A percentile compares a stretch with the other conserved stretches of the same genome.
Conservation (phyloP, 2,888 invertebrate species). For the Autographa pulchrina region DNA sequence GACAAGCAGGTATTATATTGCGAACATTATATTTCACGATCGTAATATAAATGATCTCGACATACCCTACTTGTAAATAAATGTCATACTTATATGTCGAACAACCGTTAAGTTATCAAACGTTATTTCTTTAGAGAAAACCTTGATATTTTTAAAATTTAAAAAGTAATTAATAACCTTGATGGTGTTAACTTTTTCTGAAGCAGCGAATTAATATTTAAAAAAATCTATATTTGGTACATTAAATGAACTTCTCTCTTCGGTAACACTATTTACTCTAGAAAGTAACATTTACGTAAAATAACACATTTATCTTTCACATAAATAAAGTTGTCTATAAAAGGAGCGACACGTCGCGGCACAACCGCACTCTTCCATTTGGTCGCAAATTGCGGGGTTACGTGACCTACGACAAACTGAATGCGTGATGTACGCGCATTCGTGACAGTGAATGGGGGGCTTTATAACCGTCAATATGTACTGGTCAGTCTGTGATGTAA, state of each 20-base stretch:
- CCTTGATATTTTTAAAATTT: too few species aligned
- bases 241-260: neutral
- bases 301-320: conserved; percentile 51
- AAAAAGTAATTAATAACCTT: too few species aligned
- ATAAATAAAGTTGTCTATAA: conserved; percentile 72
- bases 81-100: too few species aligned
- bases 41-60: too few species aligned
- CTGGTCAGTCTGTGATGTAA: conserved; percentile 39
- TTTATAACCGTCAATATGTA: conserved; percentile 57
- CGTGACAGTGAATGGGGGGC: conserved; percentile 42
- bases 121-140: too few species aligned
- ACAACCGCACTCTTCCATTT: conserved; percentile 73
- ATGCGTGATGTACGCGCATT: conserved; percentile 57
- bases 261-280: conserved; percentile 19
- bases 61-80: too few species aligned
- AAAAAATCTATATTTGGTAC: too few species aligned
- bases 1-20: neutral
- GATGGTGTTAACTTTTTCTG: too few species aligned
- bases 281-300: conserved; percentile 20
- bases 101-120: too few species aligned
- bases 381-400: conserved; percentile 70
- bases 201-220: too few species aligned
- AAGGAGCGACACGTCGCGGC: conserved; percentile 68
- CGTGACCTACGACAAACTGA: conserved; percentile 69
- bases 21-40: neutral